These are phyloP conservation scores for Anas georgica DNA, from an alignment of 2,797 vertebrate species.

Conservation along the genomic window DNA sequence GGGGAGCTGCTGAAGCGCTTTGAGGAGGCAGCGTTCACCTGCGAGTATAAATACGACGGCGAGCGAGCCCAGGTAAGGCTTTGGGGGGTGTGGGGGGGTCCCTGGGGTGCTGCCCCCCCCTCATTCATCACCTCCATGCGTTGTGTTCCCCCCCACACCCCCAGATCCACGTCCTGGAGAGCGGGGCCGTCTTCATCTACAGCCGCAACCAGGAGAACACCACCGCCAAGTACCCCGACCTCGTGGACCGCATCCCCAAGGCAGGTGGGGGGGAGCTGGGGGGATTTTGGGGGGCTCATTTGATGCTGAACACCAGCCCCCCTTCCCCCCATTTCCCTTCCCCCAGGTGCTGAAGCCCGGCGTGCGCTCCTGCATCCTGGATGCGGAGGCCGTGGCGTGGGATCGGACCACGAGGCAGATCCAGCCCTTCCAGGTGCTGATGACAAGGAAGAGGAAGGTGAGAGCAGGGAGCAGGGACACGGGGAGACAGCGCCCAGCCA, in stretches of 20 bases:
- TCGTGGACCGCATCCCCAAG: conserved; percentile 88
- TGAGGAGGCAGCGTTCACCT: conserved; percentile 90
- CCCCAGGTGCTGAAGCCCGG: conserved; percentile 83
- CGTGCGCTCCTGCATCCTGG: conserved; percentile 87
- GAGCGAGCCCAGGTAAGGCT: conserved; percentile 88
- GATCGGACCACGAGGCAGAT: conserved; percentile 89
- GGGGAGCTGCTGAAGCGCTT: conserved; percentile 90
- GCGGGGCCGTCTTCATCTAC: conserved; percentile 86
- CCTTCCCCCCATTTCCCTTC: background rate
- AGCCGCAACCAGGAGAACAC: conserved; percentile 95
- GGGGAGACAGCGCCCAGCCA: background rate
- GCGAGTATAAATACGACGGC: conserved; percentile 94
- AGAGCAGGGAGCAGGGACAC: background rate
- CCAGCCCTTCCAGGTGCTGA: conserved; percentile 92
- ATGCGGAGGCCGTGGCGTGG: conserved; percentile 91
- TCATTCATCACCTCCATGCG: no score
- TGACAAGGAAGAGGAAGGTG: conserved; percentile 92
- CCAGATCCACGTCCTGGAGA: conserved; percentile 89
- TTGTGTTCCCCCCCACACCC: no score
- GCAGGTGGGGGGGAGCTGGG: conserved; percentile 55
- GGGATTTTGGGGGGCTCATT: no score
- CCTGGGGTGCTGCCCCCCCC: no score
- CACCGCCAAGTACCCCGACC: conserved; percentile 90
- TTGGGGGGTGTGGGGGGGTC: no score
- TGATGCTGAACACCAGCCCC: background rate